Evolutionary conservation across 2,888 invertebrate species (phyloP).

Genomic region (Crioceris asparagi): DNA sequence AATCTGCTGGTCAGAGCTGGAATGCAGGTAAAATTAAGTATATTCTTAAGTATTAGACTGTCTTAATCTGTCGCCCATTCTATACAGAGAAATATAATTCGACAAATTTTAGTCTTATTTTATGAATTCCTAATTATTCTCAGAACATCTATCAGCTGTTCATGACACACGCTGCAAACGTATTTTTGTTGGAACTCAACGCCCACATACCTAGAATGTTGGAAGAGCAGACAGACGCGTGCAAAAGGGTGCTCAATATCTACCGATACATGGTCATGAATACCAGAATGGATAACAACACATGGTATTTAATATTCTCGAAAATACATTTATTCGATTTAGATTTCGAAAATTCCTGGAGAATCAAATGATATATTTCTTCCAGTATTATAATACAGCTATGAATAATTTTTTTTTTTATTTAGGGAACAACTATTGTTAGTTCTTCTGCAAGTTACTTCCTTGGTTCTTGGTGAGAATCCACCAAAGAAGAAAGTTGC

Average conservation of each 20-base stretch:
- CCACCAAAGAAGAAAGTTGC: slow-evolving; percentile 67
- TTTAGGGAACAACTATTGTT: slow-evolving; percentile 74
- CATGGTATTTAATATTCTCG: too few species aligned
- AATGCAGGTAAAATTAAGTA: slow-evolving; percentile 47
- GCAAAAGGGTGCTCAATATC: slow-evolving; percentile 90
- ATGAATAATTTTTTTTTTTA: slow-evolving; percentile 13
- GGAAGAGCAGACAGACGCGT: slow-evolving; percentile 91
- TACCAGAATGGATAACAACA: slow-evolving; percentile 80
- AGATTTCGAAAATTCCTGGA: too few species aligned
- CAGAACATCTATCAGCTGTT: slow-evolving; percentile 78
- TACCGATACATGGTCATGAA: slow-evolving; percentile 97
- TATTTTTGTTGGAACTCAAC: slow-evolving; percentile 68
- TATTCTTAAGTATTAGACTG: slow-evolving; percentile 5
- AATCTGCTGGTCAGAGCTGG: slow-evolving; percentile 73
- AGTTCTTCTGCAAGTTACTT: slow-evolving; percentile 85
- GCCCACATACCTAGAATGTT: slow-evolving; percentile 55
- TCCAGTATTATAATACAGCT: too few species aligned
- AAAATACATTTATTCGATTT: too few species aligned
- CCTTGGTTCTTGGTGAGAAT: slow-evolving; percentile 72
- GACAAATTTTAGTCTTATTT: neutral
- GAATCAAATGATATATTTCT: too few species aligned
- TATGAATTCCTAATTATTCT: slow-evolving; percentile 6
- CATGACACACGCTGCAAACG: slow-evolving; percentile 91
- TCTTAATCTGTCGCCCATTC: neutral
- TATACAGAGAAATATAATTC: neutral